Evolutionary conservation across 2,797 vertebrate species (phyloP).

Genomic region (Labroides dimidiatus): DNA sequence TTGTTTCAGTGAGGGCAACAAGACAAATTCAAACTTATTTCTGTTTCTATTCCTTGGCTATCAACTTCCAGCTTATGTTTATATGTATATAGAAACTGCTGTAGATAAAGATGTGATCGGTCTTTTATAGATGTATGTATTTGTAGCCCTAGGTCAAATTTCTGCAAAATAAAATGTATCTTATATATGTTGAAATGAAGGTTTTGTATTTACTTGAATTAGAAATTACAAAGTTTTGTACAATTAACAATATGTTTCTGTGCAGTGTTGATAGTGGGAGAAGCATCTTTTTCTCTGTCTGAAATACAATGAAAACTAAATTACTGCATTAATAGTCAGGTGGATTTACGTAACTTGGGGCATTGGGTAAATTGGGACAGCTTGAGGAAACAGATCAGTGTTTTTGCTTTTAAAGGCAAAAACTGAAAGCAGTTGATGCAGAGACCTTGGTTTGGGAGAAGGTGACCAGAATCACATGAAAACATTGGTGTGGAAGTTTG

Average conservation of each 20-base stretch:
- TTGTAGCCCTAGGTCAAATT: not conserved
- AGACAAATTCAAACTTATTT: not conserved
- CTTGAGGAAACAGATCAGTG: no score
- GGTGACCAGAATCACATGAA: no score
- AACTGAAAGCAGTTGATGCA: no score
- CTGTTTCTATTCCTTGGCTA: constrained; percentile 4
- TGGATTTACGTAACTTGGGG: no score
- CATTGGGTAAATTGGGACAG: no score
- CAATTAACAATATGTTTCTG: not conserved
- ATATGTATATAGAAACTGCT: constrained; percentile 43
- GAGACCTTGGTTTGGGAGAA: no score
- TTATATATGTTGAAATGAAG: not conserved
- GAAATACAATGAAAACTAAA: not conserved
- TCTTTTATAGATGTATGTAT: not conserved
- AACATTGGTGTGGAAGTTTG: no score
- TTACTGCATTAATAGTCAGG: not conserved
- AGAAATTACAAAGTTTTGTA: not conserved
- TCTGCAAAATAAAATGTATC: not conserved
- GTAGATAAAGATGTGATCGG: constrained; percentile 54
- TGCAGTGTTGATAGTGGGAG: no score
- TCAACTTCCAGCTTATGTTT: constrained; percentile 20
- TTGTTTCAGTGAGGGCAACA: not conserved
- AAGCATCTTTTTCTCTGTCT: not conserved
- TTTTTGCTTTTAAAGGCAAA: no score
- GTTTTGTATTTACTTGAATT: not conserved